Evolutionary conservation across 1,140 invertebrate genomes (phyloP), one percentile per base, ranked within the genome.

Genomic region (Drusus annulatus): DNA sequence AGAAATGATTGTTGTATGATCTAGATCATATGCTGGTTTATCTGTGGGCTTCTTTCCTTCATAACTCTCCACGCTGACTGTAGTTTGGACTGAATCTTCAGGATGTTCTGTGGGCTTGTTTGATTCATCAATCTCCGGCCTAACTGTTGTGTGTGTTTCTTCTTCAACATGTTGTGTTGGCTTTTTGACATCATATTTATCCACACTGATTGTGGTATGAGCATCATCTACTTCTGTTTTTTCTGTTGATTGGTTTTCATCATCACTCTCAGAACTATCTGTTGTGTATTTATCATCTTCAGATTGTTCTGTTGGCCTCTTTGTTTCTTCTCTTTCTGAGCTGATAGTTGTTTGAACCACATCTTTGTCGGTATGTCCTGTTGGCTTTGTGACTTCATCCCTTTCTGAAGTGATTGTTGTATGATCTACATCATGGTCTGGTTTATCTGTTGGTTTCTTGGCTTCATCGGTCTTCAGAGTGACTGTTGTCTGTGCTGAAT

Each of bases 1-100:
- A 50, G n/a, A 56, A 75, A 84, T 84, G 81, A 84, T 78, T 13
- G 86, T 63, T 31, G 74, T 23, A n/a, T 45, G 31, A 17, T 15
- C 31, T 25, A 13, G 4, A 21, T 31, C 63, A 2, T 51, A 10
- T 6, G 31, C 2, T 36, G 31, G 31, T 36, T 54, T 54, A 54
- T 62, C 28, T 36, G 31, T 36, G 4, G 36, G 36, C 10, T 45
- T 45, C 36, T 45, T 45, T 45, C 10, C 36, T 45, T 45, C 36
- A 45, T 45, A 8, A 23, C 21, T 62, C 16, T 56, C 73, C 16
- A 19, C 17, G 65, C 28, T 8, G 19, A 69, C 45, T 28, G 73
- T 31, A 28, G 28, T 65, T 2, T 77, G 56, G 17, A 17, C 7
- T 25, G 52, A n/a, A 51, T 54, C n/a, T 73, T 71, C 63, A 50